Conservation (phyloP, 2,888 invertebrate species). For the Acrocera orbiculus region DNA sequence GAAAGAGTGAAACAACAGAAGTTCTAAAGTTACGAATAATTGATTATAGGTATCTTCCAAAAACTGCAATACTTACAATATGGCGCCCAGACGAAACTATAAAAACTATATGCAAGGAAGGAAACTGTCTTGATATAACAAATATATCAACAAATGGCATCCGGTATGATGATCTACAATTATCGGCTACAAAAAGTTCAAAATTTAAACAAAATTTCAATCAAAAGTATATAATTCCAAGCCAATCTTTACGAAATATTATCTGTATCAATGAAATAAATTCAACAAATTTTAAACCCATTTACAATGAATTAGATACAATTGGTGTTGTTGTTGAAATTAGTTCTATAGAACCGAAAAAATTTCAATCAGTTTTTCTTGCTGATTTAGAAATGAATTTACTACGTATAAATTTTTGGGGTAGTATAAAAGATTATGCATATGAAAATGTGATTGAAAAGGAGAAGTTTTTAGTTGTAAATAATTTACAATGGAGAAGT, state of each 20-base stretch:
- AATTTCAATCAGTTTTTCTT: conserved; percentile 39
- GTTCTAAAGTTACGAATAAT: conserved; percentile 31
- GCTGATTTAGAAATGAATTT: conserved; percentile 38
- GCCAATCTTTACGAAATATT: conserved; percentile 29
- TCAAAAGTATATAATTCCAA: too few species aligned
- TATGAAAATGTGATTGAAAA: conserved; percentile 38
- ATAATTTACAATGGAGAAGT: conserved; percentile 44
- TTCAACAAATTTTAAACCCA: conserved; percentile 25
- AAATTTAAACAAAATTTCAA: too few species aligned
- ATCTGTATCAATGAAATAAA: conserved; percentile 34
- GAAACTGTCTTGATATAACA: conserved; percentile 38
- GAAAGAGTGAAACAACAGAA: conserved; percentile 24
- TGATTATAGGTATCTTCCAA: conserved; percentile 16
- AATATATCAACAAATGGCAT: conserved; percentile 37
- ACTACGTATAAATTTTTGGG: conserved; percentile 38
- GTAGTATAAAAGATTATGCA: conserved; percentile 34
- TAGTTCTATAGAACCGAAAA: conserved; percentile 17
- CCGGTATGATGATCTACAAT: conserved; percentile 32
- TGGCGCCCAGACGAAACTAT: conserved; percentile 53
- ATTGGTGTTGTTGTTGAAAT: conserved; percentile 47
- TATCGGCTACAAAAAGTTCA: conserved; percentile 37
- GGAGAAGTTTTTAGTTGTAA: conserved; percentile 39
- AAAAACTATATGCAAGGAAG: conserved; percentile 41
- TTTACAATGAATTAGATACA: conserved; percentile 55
- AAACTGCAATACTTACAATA: conserved; percentile 39